Evolutionary conservation across 2,797 vertebrate genomes (phyloP), one percentile per base, ranked within the genome.

Genomic region (Pangasius krempfi): DNA sequence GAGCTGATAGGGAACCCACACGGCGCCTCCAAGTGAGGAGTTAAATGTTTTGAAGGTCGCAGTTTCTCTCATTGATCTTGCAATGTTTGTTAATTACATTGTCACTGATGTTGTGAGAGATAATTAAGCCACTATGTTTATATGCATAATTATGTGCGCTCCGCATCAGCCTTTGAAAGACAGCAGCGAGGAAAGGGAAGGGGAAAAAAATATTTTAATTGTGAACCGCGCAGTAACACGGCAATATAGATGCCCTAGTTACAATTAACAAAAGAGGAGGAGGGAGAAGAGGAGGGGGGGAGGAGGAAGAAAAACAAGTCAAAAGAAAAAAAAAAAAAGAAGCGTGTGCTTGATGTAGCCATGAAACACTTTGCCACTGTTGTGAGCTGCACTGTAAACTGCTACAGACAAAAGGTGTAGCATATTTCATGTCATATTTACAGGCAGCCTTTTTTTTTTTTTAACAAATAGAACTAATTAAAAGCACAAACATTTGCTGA

Each of bases 111-210:
- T 99, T 98, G 98, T 98, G 98, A 98, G 98, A 98, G 98, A 99
- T 99, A 99, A 99, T 99, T 99, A 99, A 99, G 98, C 98, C 98
- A 98, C 98, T 99, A 98, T 99, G 98, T 99, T 99, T 99, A 99
- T 99, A 99, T 99, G 98, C 98, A 99, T 99, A 99, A 99, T 99
- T 99, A 99, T 98, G 98, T 98, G 97, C 94, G 95, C 95, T 97
- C 97, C 95, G 96, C 97, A 97, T 97, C 97, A 98, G 97, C 97
- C 97, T 97, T 96, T 96, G 96, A 97, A 96, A 96, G 96, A 96
- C 96, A 96, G 95, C 93, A 92, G 95, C 84, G 92, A 95, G 93
- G 92, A 92, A 92, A 92, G 93, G 91, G 93, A 91, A 87, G 87
- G 80, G 72, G 86, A 75, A 73, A 82, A 92, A 94, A 94, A 92